Evolutionary conservation across 2,113 vertebrate genomes (phyloP), one percentile per base, ranked within the genome.

Genomic region (Gambusia holbrooki): DNA sequence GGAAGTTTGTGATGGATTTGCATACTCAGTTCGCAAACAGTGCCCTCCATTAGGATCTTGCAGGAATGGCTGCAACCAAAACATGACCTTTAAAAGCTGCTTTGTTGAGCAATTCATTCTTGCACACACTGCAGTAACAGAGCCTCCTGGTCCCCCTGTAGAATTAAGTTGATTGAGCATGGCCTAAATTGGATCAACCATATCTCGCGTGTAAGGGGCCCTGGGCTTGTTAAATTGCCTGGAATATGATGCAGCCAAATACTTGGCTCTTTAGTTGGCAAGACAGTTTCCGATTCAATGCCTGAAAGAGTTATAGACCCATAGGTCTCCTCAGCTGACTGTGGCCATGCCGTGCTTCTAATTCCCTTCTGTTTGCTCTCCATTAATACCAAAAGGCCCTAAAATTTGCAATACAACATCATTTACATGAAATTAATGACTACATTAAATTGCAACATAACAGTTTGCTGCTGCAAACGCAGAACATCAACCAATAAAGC

Each of bases 1-100:
- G 19, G 71, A 81, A 79, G 87, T 86, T 85, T 88, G 80, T 87
- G 82, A 91, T 90, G 84, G 88, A 92, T 93, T 88, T 92, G 81
- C 86, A 92, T 89, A 85, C 63, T 63, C 68, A 4, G 76, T 82
- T 87, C 81, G 79, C 79, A 83, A 90, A 87, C 74, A 37, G 64
- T 78, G 84, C 79, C 86, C 85, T 85, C 86, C 40, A 71, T 82
- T 68, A 77, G 83, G 77, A 80, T 88, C 87, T 89, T 63, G 75
- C 61, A 71, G 80, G 76, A 83, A 87, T 19, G 75, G 81, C 84
- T 72, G 85, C 90, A 75, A 84, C 5, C 14, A 84, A 92, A 88
- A 89, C 83, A 85, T 93, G 92, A 94, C 93, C 93, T 94, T 94
- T 94, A 92, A 93, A 93, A 93, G 89, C 91, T 93, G 93, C 92